A percentile compares a stretch with the other conserved stretches of the same genome.
Evolutionary conservation across 92 coral and sea anemone genomes (phyloP).

Genomic region (Porites lobata): DNA sequence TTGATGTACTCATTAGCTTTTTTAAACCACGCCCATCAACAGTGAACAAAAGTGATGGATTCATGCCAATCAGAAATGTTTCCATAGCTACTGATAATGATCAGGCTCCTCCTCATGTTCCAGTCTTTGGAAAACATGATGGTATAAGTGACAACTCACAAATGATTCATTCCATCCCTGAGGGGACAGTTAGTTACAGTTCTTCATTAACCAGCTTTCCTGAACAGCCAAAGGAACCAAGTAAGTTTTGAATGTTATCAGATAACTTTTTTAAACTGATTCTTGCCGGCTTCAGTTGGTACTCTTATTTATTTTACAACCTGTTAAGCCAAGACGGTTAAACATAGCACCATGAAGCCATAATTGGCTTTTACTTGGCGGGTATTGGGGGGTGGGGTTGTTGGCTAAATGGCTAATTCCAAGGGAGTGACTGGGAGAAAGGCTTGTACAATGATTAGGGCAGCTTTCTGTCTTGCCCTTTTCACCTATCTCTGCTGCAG

Average conservation of each 20-base stretch:
- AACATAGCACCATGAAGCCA: too few species aligned
- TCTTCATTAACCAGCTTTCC: neutral
- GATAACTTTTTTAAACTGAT: too few species aligned
- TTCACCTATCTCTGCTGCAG: too few species aligned
- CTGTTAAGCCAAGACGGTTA: too few species aligned
- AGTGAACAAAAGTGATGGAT: conserved; percentile 29
- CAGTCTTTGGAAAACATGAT: neutral
- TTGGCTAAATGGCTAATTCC: too few species aligned
- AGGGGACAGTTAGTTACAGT: neutral
- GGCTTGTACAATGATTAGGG: too few species aligned
- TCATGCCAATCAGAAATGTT: conserved; percentile 28
- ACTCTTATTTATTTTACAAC: too few species aligned
- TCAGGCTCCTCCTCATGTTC: neutral
- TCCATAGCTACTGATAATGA: conserved; percentile 16
- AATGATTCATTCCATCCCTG: conserved; percentile 3
- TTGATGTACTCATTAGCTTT: conserved; percentile 60
- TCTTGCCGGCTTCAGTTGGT: too few species aligned
- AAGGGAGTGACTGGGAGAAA: too few species aligned
- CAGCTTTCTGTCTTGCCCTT: too few species aligned
- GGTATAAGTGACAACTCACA: neutral
- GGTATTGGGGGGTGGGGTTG: too few species aligned
- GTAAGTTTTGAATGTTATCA: neutral
- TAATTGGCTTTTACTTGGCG: too few species aligned
- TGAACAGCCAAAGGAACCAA: neutral
- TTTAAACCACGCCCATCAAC: neutral